Evolutionary conservation across 2,113 vertebrate genomes (phyloP), one percentile per base, ranked within the genome.

Genomic region (Ceuthmochares aereus): DNA sequence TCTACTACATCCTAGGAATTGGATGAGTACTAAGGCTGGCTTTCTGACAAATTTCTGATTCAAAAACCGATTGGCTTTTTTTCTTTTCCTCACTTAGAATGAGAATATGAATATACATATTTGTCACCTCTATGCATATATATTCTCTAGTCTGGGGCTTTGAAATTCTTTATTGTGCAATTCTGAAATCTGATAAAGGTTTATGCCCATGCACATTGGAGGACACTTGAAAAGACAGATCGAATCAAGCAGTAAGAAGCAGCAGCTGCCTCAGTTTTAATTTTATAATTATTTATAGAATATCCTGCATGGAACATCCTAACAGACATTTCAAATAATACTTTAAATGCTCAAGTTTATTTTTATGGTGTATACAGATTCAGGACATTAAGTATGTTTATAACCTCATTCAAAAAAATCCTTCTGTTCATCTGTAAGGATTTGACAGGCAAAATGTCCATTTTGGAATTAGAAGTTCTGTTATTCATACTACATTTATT

Each of bases 401-500:
- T 91, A 91, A 83, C 73, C 25, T 94, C 4, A 32, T 94, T 95
- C 56, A 15, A 73, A 94, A 96, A 94, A 76, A 80, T 59, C 37
- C 47, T 23, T 80, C 42, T 90, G 83, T 32, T 78, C 9, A 26
- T 86, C 55, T 73, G 51, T 49, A 67, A 78, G 72, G 89, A 84
- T 95, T 83, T 90, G 79, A 70, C 45, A 45, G 63, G 10, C n/a
- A 29, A 90, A 34, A 52, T 40, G 42, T 25, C 25, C 29, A 25
- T 25, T 82, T 84, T 75, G 77, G 83, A 90, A 93, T 54, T 75
- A 69, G 40, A 66, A 23, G 3, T n/a, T 52, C 20, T 77, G 6
- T 40, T 81, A 82, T 82, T 60, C 26, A 13, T 43, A 30, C 36
- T 34, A 30, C 5, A 34, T 60, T 17, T 42, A 62, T 73, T 2